phyloP scores from a whole-genome alignment of 1,140 invertebrate species.

The Tetramorium parvispinum region DNA sequence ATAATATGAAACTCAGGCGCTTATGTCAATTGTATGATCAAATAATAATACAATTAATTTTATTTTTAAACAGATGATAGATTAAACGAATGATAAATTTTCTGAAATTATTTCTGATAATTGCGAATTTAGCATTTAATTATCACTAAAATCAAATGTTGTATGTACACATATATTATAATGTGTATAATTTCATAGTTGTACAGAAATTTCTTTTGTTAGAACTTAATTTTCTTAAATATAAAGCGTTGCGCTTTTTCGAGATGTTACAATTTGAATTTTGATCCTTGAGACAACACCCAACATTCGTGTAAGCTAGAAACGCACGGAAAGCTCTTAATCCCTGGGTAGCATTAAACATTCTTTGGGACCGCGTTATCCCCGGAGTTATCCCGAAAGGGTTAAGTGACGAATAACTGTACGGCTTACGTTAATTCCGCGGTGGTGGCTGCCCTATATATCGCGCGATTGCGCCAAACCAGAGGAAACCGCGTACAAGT shows the following conservation, averaged over 20 bases:
- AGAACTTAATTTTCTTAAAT: neutral
- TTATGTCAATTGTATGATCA: neutral
- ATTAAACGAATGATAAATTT: neutral
- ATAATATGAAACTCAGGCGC: neutral
- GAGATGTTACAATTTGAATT: constrained; percentile 37
- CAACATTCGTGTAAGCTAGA: constrained; percentile 24
- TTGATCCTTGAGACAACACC: constrained; percentile 4
- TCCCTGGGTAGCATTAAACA: constrained; percentile 45
- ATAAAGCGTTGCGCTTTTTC: neutral
- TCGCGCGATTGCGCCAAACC: constrained; percentile 44
- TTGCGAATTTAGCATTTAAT: neutral
- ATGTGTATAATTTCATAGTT: neutral
- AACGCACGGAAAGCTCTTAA: constrained; percentile 50
- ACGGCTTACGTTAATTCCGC: constrained; percentile 60
- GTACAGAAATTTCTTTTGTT: neutral
- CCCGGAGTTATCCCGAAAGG: constrained; percentile 46
- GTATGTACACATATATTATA: neutral
- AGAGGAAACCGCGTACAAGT: constrained; percentile 52
- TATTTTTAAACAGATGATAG: neutral
- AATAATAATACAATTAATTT: constrained; percentile 13
- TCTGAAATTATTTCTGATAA: neutral
- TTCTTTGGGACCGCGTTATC: constrained; percentile 50
- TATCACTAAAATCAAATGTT: neutral
- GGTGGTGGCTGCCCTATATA: constrained; percentile 41
- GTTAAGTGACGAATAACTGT: constrained; percentile 62